phyloP scores from a whole-genome alignment of 2,113 vertebrate genomes.

The Pituophis catenifer region DNA sequence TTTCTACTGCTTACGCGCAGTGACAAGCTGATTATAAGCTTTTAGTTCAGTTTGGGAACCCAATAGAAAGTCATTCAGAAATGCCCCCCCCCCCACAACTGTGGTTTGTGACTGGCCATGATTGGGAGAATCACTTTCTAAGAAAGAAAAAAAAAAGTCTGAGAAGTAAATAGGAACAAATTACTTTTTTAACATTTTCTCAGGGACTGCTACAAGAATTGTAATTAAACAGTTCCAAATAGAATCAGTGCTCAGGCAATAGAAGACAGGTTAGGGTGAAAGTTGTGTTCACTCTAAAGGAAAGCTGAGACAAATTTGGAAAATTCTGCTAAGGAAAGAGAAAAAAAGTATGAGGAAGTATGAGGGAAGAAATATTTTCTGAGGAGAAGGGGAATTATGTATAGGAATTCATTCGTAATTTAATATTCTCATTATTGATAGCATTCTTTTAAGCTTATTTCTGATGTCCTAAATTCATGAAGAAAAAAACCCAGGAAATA shows the following conservation, averaged over 20 bases:
- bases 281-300: neutral
- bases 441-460: neutral
- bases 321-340: neutral
- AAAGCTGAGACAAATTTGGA: neutral
- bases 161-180: neutral
- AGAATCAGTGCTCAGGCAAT: neutral
- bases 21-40: conserved; percentile 29
- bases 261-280: neutral
- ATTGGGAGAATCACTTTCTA: conserved; percentile 1
- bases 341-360: neutral
- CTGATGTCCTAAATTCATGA: neutral
- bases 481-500: neutral
- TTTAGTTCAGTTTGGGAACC: conserved; percentile 43
- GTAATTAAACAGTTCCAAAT: neutral
- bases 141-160: neutral
- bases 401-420: neutral
- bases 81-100: neutral
- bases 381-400: neutral
- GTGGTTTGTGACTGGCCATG: neutral
- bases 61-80: conserved; percentile 23
- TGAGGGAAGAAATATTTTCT: neutral
- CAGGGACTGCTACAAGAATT: conserved; percentile 37
- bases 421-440: neutral
- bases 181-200: conserved; percentile 19
- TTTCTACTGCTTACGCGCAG: conserved; percentile 38